Evolutionary conservation across 2,797 vertebrate genomes (phyloP).

Genomic region (Pseudocheirus occidentalis): DNA sequence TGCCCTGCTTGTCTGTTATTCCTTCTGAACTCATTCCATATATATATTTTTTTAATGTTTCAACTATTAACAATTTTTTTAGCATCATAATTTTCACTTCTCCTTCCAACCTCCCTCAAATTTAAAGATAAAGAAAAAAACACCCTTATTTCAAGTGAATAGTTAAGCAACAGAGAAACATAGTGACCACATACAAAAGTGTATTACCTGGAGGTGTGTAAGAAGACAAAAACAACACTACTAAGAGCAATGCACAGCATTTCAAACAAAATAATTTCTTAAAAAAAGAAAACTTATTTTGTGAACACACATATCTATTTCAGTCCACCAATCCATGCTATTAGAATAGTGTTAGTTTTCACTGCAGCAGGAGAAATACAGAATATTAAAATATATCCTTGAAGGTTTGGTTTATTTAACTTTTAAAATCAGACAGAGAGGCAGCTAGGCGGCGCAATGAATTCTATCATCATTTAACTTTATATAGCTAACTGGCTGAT

Average conservation of each 20-base stretch:
- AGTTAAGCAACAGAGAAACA: neutral
- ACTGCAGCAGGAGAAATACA: neutral
- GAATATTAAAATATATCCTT: neutral
- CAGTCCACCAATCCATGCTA: neutral
- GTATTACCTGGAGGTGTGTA: neutral
- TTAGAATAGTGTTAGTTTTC: neutral
- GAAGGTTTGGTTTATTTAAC: neutral
- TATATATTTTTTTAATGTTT: too few species aligned
- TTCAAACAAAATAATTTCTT: neutral
- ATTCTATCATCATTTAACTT: neutral
- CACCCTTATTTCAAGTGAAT: neutral
- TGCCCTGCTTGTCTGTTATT: neutral
- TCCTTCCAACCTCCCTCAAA: neutral
- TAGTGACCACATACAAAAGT: neutral
- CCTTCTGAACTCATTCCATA: neutral
- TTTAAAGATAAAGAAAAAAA: neutral
- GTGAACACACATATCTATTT: neutral
- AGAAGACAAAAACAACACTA: neutral
- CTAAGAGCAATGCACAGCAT: neutral
- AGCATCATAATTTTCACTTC: neutral
- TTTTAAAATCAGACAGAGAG: neutral
- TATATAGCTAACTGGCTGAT: constrained; percentile 31
- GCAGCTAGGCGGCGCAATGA: too few species aligned
- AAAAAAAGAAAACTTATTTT: neutral
- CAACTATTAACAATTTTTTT: neutral